Conservation (phyloP, 1,140 invertebrate genomes). For the Trissolcus basalis region DNA sequence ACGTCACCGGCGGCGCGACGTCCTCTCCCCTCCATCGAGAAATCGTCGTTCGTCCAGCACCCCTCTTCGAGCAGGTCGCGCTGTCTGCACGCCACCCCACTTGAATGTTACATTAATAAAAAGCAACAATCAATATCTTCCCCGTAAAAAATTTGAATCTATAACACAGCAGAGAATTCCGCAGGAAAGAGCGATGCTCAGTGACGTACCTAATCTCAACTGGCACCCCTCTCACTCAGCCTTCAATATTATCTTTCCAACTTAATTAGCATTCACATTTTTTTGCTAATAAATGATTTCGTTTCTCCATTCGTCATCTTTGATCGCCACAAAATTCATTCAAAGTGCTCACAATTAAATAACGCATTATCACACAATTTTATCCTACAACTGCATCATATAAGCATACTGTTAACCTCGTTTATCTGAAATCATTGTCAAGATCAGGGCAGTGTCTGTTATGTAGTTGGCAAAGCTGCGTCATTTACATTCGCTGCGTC, state of each 20-base stretch:
- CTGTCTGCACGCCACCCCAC: slow-evolving; percentile 60
- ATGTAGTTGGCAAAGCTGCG: slow-evolving; percentile 22
- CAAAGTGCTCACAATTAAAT: too few species aligned
- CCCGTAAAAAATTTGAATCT: slow-evolving; percentile 75
- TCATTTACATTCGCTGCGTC: slow-evolving; percentile 39
- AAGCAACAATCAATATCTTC: slow-evolving; percentile 77
- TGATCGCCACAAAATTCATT: too few species aligned
- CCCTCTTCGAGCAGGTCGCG: slow-evolving; percentile 41
- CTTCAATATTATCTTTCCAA: too few species aligned
- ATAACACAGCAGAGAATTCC: slow-evolving; percentile 71
- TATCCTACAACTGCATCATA: background rate
- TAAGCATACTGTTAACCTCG: slow-evolving; percentile 40
- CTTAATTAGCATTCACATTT: too few species aligned
- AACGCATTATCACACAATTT: background rate
- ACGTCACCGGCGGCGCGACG: slow-evolving; percentile 51
- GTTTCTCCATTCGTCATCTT: too few species aligned
- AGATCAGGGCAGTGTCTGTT: slow-evolving; percentile 58
- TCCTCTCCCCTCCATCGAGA: slow-evolving; percentile 31
- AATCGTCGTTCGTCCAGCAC: slow-evolving; percentile 43
- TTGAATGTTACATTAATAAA: slow-evolving; percentile 77
- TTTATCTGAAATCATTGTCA: slow-evolving; percentile 48
- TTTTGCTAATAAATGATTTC: too few species aligned
- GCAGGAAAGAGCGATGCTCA: slow-evolving; percentile 41
- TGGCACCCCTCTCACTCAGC: slow-evolving; percentile 1
- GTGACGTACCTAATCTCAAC: slow-evolving; percentile 23